A percentile compares a stretch with the other conserved stretches of the same genome.
Evolutionary conservation across 2,888 invertebrate genomes (phyloP).

Genomic region (Brachypterus glaber): DNA sequence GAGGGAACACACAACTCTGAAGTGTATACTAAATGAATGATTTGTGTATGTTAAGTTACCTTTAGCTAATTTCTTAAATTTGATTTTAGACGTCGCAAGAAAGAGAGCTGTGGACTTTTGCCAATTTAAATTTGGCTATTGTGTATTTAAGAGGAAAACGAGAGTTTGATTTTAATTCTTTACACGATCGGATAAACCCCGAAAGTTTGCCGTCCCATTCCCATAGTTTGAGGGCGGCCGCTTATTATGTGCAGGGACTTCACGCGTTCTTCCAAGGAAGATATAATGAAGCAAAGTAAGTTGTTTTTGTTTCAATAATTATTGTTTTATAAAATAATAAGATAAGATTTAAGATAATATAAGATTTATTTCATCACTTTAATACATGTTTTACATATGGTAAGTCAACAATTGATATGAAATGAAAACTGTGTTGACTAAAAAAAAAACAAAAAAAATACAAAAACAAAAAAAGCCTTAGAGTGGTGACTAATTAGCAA

Average conservation of each 20-base stretch:
- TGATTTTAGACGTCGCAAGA: slow-evolving; percentile 77
- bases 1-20: too few species aligned
- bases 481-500: too few species aligned
- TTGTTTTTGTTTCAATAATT: slow-evolving; percentile 20
- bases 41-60: slow-evolving; percentile 11
- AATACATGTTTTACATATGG: too few species aligned
- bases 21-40: too few species aligned
- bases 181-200: slow-evolving; percentile 87
- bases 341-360: too few species aligned
- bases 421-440: too few species aligned
- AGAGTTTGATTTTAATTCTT: slow-evolving; percentile 75
- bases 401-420: too few species aligned
- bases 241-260: slow-evolving; percentile 92
- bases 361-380: too few species aligned
- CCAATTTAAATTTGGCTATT: slow-evolving; percentile 92
- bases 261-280: slow-evolving; percentile 95
- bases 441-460: too few species aligned
- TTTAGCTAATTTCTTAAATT: too few species aligned
- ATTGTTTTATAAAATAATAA: neutral
- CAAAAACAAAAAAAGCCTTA: too few species aligned
- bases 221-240: slow-evolving; percentile 90
- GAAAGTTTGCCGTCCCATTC: slow-evolving; percentile 84
- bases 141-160: slow-evolving; percentile 87
- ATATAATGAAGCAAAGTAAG: slow-evolving; percentile 96
- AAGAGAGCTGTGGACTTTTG: slow-evolving; percentile 86